These are phyloP conservation scores for Sebastes glaucus DNA, from an alignment of 2,797 vertebrate genomes.

Conservation along the genomic window DNA sequence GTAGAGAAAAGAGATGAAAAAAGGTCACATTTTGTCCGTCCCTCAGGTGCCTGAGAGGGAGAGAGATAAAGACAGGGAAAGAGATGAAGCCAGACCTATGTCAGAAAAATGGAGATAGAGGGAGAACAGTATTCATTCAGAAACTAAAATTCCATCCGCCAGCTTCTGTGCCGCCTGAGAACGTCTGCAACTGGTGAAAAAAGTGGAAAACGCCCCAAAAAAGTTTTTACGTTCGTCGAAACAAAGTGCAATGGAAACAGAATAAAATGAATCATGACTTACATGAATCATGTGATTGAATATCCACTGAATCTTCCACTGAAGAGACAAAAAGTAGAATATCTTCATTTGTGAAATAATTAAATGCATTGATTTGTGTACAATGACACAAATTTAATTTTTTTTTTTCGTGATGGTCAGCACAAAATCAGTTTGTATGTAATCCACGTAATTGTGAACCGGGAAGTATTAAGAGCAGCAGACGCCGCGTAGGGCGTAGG, in stretches of 20 bases:
- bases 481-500: no score
- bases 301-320: background rate
- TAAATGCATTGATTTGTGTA: no score
- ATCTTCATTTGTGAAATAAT: background rate
- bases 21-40: conserved; percentile 48
- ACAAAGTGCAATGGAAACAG: background rate
- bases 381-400: no score
- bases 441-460: no score
- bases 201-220: background rate
- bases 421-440: no score
- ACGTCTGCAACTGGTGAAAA: background rate
- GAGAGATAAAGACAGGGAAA: background rate
- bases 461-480: no score
- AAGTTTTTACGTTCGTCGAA: background rate
- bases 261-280: background rate
- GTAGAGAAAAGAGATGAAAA: conserved; percentile 46
- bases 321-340: background rate
- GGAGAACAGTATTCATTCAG: background rate
- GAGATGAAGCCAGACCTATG: background rate
- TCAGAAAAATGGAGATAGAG: background rate
- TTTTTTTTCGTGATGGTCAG: no score
- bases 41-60: conserved; percentile 4
- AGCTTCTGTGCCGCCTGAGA: no score
- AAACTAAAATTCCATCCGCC: background rate
- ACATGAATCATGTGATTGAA: background rate